Conservation (phyloP, 1,140 invertebrate genomes). For the Ceratoteleas bidentatus region DNA sequence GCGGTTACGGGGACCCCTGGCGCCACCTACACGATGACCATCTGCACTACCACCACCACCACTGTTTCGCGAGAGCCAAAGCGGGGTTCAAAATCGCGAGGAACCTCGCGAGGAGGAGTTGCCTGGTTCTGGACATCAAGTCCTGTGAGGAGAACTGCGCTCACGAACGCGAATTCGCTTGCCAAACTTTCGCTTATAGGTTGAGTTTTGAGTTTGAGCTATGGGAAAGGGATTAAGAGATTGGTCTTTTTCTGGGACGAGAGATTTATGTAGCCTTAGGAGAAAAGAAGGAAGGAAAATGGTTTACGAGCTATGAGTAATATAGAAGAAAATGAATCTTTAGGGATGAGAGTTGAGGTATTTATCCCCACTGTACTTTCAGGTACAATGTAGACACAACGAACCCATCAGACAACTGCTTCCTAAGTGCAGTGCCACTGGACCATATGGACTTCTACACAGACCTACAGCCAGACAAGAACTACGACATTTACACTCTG, state of each 20-base stretch:
- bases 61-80: slow-evolving; percentile 86
- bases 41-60: not conserved
- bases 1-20: slow-evolving; percentile 45
- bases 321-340: no score
- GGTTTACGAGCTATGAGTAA: no score
- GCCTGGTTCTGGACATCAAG: slow-evolving; percentile 85
- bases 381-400: slow-evolving; percentile 78
- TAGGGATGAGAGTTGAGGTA: no score
- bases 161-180: slow-evolving; percentile 86
- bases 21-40: not conserved
- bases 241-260: no score
- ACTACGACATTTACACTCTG: slow-evolving; percentile 90
- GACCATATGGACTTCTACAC: slow-evolving; percentile 86
- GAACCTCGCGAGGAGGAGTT: slow-evolving; percentile 84
- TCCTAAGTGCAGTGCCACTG: slow-evolving; percentile 86
- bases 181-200: slow-evolving; percentile 89
- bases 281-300: no score
- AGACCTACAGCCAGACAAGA: slow-evolving; percentile 87
- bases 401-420: slow-evolving; percentile 86
- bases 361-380: slow-evolving; percentile 17
- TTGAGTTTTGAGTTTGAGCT: slow-evolving; percentile 69
- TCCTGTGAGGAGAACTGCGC: slow-evolving; percentile 89
- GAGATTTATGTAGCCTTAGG: no score
- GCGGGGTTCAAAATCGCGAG: slow-evolving; percentile 87
- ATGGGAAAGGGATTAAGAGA: no score